These are phyloP conservation scores for Nemoura dubitans DNA, from an alignment of 2,888 invertebrate species.

Conservation along the genomic window DNA sequence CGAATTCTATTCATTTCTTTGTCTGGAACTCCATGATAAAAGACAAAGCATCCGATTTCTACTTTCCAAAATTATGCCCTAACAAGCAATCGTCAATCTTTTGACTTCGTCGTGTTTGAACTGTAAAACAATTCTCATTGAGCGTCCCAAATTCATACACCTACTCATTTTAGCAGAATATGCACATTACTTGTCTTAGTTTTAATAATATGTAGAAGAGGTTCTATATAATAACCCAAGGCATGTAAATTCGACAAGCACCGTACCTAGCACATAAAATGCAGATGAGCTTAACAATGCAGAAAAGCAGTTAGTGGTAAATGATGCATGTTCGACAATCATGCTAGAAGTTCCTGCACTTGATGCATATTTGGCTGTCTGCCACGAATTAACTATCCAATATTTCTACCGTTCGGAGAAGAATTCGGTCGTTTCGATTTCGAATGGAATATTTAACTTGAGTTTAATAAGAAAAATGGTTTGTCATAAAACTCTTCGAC, in stretches of 20 bases:
- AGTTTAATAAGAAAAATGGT: not conserved
- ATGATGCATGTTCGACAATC: not conserved
- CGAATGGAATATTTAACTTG: not conserved
- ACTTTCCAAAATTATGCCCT: no score
- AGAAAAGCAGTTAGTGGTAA: not conserved
- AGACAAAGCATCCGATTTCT: no score
- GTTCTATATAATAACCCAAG: no score
- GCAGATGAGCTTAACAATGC: constrained; percentile 2
- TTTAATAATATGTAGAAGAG: no score
- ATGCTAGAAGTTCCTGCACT: not conserved
- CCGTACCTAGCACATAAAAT: not conserved
- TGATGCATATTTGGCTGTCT: not conserved
- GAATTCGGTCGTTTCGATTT: not conserved
- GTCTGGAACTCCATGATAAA: not conserved
- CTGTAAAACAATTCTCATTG: no score
- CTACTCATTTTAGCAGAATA: no score
- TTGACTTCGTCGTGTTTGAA: no score
- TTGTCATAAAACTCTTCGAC: not conserved
- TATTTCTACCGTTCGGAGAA: not conserved
- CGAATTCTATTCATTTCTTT: not conserved
- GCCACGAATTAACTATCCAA: not conserved
- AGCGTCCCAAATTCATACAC: no score
- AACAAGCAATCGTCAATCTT: no score
- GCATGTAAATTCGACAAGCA: no score
- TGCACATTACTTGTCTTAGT: no score